Base-by-base conservation (phyloP, 2,888 invertebrate genomes). In the Notodonta ziczac region DNA sequence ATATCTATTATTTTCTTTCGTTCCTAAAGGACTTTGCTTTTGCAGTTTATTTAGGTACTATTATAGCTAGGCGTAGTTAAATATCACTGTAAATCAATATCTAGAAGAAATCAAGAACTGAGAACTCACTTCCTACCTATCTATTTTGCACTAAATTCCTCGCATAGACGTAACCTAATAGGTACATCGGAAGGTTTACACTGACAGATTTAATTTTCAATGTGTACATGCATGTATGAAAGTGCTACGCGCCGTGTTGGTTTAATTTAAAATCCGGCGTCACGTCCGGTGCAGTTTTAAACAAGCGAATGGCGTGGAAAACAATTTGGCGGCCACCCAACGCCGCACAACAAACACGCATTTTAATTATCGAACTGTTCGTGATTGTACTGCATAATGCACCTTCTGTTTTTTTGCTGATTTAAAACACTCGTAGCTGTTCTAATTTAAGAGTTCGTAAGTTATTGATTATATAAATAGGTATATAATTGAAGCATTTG, bases 261-360 rank as follows among this genome's bases (percentile, higher is more conserved):
- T 66, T 74, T 61, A 74, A 72, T 73, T 75, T 70, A 61, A 63
- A 76, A 74, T 73, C 76, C 74, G 67, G 14, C 62, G 73, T 81
- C 85, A 82, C 85, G 83, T 82, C 55, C 65, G 66, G 70, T 67
- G 65, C 73, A 78, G 84, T 83, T 84, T 87, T 83, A 85, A 86
- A 85, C 86, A 83, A 83, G 74, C 81, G 78, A 82, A 78, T 81
- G 81, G 76, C 73, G 67, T 60, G 70, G 79, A 76, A 81, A 86
- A 87, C 86, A 85, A 86, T 82, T 81, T 72, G 75, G 58, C 72
- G 74, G 68, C 72, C 71, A 70, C 67, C 69, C 74, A 72, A 59
- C 62, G 67, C 72, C 73, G 70, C 70, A 62, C 73, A 67, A 76
- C 79, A 83, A 82, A 83, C 79, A 83, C 71, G 72, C 73, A 73